phyloP scores from a whole-genome alignment of 1,140 invertebrate genomes.

The Aphis craccivora region DNA sequence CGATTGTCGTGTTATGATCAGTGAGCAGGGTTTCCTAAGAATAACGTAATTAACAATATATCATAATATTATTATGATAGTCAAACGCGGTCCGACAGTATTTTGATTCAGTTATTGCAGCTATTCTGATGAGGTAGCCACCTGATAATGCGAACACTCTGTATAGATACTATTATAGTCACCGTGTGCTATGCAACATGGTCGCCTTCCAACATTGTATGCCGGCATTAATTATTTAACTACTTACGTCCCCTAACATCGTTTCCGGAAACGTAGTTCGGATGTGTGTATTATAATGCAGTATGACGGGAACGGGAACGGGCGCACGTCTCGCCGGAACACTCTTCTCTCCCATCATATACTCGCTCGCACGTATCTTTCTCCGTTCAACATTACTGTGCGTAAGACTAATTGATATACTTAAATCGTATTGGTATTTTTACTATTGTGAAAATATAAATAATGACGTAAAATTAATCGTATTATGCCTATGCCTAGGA shows the following conservation, averaged over 20 bases:
- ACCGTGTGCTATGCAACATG: background rate
- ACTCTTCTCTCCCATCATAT: background rate
- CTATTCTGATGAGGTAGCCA: background rate
- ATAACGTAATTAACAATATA: too few species aligned
- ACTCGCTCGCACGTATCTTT: background rate
- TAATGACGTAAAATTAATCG: too few species aligned
- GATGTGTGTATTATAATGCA: background rate
- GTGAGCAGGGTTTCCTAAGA: background rate
- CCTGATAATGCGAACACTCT: background rate
- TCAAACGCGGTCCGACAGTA: background rate
- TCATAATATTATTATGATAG: too few species aligned
- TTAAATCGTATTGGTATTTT: too few species aligned
- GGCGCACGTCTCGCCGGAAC: background rate
- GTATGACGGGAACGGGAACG: background rate
- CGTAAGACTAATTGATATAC: too few species aligned
- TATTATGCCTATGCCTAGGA: too few species aligned
- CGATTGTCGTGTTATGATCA: background rate
- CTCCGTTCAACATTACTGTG: too few species aligned
- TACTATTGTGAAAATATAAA: too few species aligned
- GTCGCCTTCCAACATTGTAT: background rate
- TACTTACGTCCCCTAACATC: constrained; percentile 3
- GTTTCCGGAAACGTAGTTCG: background rate
- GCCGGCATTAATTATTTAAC: constrained; percentile 1
- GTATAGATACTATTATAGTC: background rate
- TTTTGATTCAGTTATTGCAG: background rate